Conservation (phyloP, 2,888 invertebrate species). For the Drosophila borealis region DNA sequence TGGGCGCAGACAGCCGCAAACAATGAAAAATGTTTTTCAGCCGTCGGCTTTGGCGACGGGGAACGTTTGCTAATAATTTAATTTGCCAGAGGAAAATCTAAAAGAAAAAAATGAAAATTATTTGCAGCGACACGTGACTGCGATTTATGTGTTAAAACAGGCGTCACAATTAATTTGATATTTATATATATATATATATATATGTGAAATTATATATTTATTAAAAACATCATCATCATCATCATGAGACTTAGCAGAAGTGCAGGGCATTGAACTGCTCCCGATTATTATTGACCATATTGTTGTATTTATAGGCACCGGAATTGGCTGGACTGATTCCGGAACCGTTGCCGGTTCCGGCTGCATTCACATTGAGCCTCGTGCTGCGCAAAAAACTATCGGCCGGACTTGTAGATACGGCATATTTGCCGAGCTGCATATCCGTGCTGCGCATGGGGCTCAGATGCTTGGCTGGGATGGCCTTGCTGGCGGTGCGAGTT, state of each 20-base stretch:
- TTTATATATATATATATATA: conserved; percentile 15
- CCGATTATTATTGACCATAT: conserved; percentile 83
- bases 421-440: conserved; percentile 50
- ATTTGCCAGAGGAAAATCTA: conserved; percentile 52
- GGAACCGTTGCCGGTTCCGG: background rate
- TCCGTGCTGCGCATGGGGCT: conserved; percentile 75
- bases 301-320: conserved; percentile 75
- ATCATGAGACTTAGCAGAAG: conserved; percentile 71
- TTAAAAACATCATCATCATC: conserved; percentile 41
- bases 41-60: conserved; percentile 44
- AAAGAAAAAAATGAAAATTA: conserved; percentile 10
- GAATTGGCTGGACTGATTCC: conserved; percentile 10
- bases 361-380: conserved; percentile 41
- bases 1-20: conserved; percentile 76
- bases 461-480: conserved; percentile 76
- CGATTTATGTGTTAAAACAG: conserved; percentile 66
- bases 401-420: conserved; percentile 67
- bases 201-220: conserved; percentile 47
- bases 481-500: conserved; percentile 73
- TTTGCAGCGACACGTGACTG: conserved; percentile 63
- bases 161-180: conserved; percentile 60
- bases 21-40: conserved; percentile 75
- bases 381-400: conserved; percentile 59
- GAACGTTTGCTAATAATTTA: conserved; percentile 62
- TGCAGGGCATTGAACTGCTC: conserved; percentile 83